Percentiles rank a stretch among this genome's conserved stretches.
Conservation (phyloP, 2,888 invertebrate species). For the Epinotia ramella region DNA sequence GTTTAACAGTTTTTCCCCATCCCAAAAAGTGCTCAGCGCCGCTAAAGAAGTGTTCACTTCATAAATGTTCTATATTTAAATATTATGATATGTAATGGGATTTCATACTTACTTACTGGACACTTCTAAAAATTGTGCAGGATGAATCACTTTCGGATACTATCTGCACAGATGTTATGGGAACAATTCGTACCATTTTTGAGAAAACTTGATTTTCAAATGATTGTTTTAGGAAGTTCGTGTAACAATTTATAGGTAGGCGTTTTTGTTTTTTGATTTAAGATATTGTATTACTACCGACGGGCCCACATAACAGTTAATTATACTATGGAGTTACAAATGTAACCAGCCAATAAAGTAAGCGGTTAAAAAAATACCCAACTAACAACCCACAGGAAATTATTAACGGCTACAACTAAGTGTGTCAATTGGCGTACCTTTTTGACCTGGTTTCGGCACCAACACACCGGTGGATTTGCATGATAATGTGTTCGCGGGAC, state of each 20-base stretch:
- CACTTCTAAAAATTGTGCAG: too few relatives aligned
- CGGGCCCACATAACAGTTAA: background rate
- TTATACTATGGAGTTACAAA: slow-evolving; percentile 13
- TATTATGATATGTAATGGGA: too few relatives aligned
- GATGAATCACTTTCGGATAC: too few relatives aligned
- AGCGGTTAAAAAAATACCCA: slow-evolving; percentile 32
- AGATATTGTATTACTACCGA: background rate
- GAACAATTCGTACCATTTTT: too few relatives aligned
- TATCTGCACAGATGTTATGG: too few relatives aligned
- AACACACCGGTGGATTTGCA: slow-evolving; percentile 68
- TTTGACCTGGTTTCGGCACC: slow-evolving; percentile 63
- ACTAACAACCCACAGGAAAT: slow-evolving; percentile 14
- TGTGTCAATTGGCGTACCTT: slow-evolving; percentile 48
- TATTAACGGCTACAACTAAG: slow-evolving; percentile 19
- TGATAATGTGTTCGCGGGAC: slow-evolving; percentile 70
- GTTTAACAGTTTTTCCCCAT: too few relatives aligned
- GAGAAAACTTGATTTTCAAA: too few relatives aligned
- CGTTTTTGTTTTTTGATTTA: background rate
- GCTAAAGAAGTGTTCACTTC: too few relatives aligned
- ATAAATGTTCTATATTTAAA: too few relatives aligned
- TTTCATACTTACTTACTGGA: too few relatives aligned
- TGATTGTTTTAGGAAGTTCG: too few relatives aligned
- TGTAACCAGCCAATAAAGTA: slow-evolving; percentile 45
- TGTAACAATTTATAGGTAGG: background rate
- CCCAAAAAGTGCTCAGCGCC: too few relatives aligned